phyloP scores from a whole-genome alignment of 2,113 vertebrate species.

The Indicator indicator region DNA sequence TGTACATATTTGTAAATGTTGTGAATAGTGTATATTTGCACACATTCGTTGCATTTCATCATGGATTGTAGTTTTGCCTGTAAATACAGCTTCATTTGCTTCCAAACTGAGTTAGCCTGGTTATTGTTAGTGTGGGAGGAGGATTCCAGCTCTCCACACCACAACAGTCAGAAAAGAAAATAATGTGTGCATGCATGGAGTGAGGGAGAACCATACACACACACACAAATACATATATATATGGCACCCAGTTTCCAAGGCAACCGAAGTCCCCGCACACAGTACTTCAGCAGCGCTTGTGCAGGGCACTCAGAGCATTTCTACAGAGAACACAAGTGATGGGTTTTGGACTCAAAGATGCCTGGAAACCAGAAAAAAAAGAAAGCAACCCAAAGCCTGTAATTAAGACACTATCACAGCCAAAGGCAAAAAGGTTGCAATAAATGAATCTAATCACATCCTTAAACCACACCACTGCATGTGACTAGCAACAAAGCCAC shows the following conservation, averaged over 20 bases:
- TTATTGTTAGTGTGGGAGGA: too few relatives aligned
- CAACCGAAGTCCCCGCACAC: conserved; percentile 9
- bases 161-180: background rate
- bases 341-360: background rate
- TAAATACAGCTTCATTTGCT: too few relatives aligned
- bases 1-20: too few relatives aligned
- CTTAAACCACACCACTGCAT: background rate
- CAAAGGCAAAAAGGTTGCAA: background rate
- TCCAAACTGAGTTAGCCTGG: too few relatives aligned
- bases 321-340: background rate
- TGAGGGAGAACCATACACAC: background rate
- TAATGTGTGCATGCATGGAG: background rate
- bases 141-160: too few relatives aligned
- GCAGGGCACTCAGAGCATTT: background rate
- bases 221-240: background rate
- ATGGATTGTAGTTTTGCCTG: too few relatives aligned
- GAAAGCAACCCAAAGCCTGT: background rate
- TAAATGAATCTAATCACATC: conserved; percentile 19
- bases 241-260: conserved; percentile 56
- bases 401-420: conserved; percentile 14
- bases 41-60: too few relatives aligned
- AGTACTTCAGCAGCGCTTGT: background rate
- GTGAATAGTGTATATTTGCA: too few relatives aligned
- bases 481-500: background rate
- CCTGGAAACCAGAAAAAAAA: background rate